Conservation (phyloP, 2,888 invertebrate genomes). For the Pyrochroa serraticornis region DNA sequence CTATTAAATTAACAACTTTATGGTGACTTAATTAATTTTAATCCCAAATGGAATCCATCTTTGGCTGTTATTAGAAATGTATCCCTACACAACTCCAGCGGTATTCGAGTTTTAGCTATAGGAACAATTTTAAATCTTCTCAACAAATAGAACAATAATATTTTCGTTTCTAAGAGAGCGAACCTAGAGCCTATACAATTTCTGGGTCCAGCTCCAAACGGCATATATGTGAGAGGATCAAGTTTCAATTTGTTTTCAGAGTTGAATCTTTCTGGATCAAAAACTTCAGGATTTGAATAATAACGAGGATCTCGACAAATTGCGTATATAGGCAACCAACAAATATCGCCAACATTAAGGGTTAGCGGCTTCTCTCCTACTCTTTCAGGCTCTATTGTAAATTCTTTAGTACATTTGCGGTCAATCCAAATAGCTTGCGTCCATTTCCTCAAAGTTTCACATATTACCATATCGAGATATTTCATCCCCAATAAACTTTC, state of each 20-base stretch:
- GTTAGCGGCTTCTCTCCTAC: constrained; percentile 33
- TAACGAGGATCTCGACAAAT: constrained; percentile 63
- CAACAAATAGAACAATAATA: constrained; percentile 29
- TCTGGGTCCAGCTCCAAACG: constrained; percentile 59
- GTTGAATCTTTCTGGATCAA: constrained; percentile 62
- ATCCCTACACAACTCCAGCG: constrained; percentile 21
- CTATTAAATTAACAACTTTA: too few relatives aligned
- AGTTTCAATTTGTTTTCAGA: constrained; percentile 60
- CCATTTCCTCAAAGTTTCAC: constrained; percentile 59
- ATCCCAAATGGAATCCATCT: constrained; percentile 25
- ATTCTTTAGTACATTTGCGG: constrained; percentile 62
- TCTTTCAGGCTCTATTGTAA: constrained; percentile 60
- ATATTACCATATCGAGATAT: constrained; percentile 45
- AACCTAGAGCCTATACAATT: constrained; percentile 45
- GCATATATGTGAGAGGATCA: constrained; percentile 60
- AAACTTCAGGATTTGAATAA: constrained; percentile 62
- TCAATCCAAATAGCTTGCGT: constrained; percentile 63
- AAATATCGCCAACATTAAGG: constrained; percentile 58
- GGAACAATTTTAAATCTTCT: constrained; percentile 29
- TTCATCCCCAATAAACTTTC: constrained; percentile 42
- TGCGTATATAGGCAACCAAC: constrained; percentile 60
- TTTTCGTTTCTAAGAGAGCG: constrained; percentile 34
- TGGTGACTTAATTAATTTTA: too few relatives aligned
- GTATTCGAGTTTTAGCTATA: constrained; percentile 33
- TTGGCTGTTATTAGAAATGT: constrained; percentile 15